phyloP scores from a whole-genome alignment of 2,888 invertebrate species.

The Eulithis prunata region DNA sequence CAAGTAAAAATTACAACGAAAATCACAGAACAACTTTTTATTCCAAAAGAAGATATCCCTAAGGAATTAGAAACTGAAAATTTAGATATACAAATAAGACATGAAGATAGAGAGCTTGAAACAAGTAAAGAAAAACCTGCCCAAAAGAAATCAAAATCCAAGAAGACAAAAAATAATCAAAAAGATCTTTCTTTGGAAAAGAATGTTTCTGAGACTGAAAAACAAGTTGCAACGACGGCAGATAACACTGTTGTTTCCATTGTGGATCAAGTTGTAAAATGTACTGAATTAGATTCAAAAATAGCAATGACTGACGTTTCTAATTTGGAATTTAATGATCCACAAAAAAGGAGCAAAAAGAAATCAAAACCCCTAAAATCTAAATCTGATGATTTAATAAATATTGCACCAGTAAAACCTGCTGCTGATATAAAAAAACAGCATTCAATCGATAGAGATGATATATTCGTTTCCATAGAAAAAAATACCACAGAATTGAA shows the following conservation, averaged over 20 bases:
- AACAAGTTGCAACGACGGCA: not conserved
- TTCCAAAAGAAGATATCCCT: not conserved
- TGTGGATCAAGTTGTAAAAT: not conserved
- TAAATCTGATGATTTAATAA: not conserved
- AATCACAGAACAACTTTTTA: not conserved
- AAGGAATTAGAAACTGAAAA: slow-evolving; percentile 1
- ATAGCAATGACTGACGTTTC: not conserved
- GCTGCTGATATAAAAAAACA: not conserved
- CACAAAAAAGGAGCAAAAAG: not conserved
- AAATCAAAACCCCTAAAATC: not conserved
- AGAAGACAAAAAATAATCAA: slow-evolving; percentile 4
- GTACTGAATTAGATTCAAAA: not conserved
- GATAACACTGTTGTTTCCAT: not conserved
- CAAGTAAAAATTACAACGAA: not conserved
- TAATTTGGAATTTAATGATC: not conserved
- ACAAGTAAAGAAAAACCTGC: not conserved
- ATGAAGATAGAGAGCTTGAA: not conserved
- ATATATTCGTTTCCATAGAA: not conserved
- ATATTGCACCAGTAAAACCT: not conserved
- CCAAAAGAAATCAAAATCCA: slow-evolving; percentile 14
- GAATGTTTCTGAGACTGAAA: not conserved
- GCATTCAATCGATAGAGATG: not conserved
- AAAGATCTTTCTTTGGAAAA: slow-evolving; percentile 1
- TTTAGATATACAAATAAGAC: not conserved
- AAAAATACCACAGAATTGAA: not conserved